A percentile compares a stretch with the other conserved stretches of the same genome.
Evolutionary conservation across 2,888 invertebrate species (phyloP).

Genomic region (Lochmaea capreae): DNA sequence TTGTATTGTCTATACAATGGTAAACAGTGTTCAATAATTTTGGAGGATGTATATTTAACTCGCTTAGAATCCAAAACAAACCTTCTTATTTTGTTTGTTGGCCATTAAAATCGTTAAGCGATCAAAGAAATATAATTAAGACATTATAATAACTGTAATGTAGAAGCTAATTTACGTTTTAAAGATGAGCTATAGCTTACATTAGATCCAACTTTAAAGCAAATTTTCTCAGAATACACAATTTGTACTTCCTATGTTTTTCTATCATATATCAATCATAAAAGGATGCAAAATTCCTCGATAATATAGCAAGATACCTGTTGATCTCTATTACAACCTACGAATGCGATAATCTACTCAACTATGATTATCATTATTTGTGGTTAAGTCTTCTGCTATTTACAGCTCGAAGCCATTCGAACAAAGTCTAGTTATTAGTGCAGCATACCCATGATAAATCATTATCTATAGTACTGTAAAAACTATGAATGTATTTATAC

Average conservation of each 20-base stretch:
- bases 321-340: constrained; percentile 30
- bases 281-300: constrained; percentile 21
- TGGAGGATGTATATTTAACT: too few relatives aligned
- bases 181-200: constrained; percentile 12
- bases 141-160: constrained; percentile 4
- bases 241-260: constrained; percentile 23
- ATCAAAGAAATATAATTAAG: constrained; percentile 10
- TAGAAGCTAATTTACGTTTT: constrained; percentile 2
- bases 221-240: constrained; percentile 9
- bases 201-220: constrained; percentile 8
- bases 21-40: too few relatives aligned
- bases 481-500: not conserved
- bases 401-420: constrained; percentile 31
- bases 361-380: constrained; percentile 34
- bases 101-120: not conserved
- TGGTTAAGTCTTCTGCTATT: constrained; percentile 32
- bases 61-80: not conserved
- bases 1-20: too few relatives aligned
- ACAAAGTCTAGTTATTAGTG: constrained; percentile 33
- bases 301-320: constrained; percentile 17
- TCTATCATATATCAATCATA: constrained; percentile 25
- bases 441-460: constrained; percentile 36
- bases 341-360: constrained; percentile 24
- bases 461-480: constrained; percentile 29
- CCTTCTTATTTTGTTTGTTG: too few relatives aligned